These are phyloP conservation scores for Nomada hirtipes DNA, from an alignment of 2,888 invertebrate species.

Conservation along the genomic window DNA sequence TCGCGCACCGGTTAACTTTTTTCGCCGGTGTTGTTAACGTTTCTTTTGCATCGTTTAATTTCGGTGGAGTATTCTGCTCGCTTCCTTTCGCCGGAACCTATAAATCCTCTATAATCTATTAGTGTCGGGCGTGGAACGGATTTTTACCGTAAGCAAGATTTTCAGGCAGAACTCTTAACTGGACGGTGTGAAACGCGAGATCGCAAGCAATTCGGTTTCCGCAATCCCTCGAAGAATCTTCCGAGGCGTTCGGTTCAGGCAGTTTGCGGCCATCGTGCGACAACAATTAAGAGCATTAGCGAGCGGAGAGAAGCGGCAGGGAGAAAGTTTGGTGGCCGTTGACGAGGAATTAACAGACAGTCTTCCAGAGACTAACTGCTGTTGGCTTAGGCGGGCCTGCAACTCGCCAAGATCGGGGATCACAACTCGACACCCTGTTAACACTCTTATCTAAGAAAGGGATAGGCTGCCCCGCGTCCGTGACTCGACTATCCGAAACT, in stretches of 20 bases:
- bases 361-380: slow-evolving; percentile 63
- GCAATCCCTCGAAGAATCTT: slow-evolving; percentile 26
- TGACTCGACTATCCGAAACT: slow-evolving; percentile 49
- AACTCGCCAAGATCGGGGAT: slow-evolving; percentile 59
- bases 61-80: not conserved
- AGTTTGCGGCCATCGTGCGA: slow-evolving; percentile 30
- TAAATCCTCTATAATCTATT: too few species aligned
- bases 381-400: slow-evolving; percentile 50
- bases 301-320: slow-evolving; percentile 4
- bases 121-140: too few species aligned
- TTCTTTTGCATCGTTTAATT: not conserved
- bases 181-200: not conserved
- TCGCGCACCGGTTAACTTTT: not conserved
- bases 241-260: slow-evolving; percentile 8
- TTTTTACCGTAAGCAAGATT: too few species aligned
- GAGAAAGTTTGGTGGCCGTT: slow-evolving; percentile 42
- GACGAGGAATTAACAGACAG: slow-evolving; percentile 62
- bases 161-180: too few species aligned
- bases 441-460: slow-evolving; percentile 50
- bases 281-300: slow-evolving; percentile 67
- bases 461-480: slow-evolving; percentile 37
- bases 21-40: not conserved
- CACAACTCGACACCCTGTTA: slow-evolving; percentile 57
- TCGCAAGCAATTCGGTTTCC: slow-evolving; percentile 1
- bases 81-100: too few species aligned